Evolutionary conservation across 2,797 vertebrate genomes (phyloP).

Genomic region (Pangasius larnaudii): DNA sequence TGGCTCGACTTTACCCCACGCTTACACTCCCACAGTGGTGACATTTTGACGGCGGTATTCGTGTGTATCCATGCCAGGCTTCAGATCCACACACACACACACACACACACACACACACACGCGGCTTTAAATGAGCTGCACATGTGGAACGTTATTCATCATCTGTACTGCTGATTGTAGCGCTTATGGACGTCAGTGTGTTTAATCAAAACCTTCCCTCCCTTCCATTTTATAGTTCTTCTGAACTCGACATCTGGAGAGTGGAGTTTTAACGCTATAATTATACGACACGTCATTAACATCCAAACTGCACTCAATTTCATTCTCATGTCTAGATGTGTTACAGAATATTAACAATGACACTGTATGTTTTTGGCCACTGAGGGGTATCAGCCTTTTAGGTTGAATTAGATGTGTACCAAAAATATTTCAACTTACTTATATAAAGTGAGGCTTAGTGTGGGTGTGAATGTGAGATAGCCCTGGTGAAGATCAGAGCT

Average conservation of each 20-base stretch:
- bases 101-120: constrained; percentile 33
- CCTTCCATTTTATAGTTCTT: not conserved
- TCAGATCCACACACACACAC: constrained; percentile 46
- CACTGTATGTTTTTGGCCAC: not conserved
- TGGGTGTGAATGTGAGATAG: not conserved
- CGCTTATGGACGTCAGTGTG: constrained; percentile 38
- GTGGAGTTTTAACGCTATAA: not conserved
- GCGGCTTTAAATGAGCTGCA: constrained; percentile 44
- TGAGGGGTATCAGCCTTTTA: not conserved
- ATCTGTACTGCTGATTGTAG: constrained; percentile 37
- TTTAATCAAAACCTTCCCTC: constrained; percentile 47
- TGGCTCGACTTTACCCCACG: not conserved
- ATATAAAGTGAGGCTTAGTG: not conserved
- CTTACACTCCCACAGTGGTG: constrained; percentile 35
- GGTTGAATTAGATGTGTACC: not conserved
- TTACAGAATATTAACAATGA: not conserved
- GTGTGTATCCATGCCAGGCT: constrained; percentile 51
- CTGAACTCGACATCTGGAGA: not conserved
- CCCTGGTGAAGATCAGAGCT: constrained; percentile 9
- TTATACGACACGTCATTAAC: not conserved
- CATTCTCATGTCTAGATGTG: not conserved
- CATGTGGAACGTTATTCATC: constrained; percentile 55
- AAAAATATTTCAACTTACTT: not conserved
- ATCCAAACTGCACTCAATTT: not conserved
- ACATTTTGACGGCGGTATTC: constrained; percentile 50